A percentile compares a stretch with the other conserved stretches of the same genome.
These are phyloP conservation scores for Catharus ustulatus DNA, from an alignment of 2,797 vertebrate species.

Conservation along the genomic window DNA sequence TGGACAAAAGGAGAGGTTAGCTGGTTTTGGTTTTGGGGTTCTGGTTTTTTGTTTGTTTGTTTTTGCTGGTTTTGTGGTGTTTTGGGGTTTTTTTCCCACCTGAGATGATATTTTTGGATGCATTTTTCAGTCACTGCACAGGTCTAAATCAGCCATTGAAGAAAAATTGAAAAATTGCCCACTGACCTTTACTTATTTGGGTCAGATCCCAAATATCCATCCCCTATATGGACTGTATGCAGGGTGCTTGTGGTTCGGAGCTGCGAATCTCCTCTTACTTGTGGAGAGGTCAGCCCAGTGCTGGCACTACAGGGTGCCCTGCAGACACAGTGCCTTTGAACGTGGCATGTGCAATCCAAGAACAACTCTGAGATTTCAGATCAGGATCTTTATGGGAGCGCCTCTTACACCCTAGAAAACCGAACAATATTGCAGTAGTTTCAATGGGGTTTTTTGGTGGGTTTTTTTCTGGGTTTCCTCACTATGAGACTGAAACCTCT, in stretches of 20 bases:
- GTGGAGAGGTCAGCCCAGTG: not conserved
- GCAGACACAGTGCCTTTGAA: not conserved
- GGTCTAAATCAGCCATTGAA: not conserved
- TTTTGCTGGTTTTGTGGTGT: not conserved
- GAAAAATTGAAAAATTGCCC: not conserved
- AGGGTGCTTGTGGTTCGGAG: not conserved
- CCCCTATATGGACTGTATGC: not conserved
- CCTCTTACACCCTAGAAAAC: not conserved
- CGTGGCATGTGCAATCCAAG: not conserved
- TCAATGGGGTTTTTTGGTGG: not conserved
- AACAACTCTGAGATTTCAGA: not conserved
- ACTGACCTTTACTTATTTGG: not conserved
- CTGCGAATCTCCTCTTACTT: not conserved
- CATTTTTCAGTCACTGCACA: not conserved
- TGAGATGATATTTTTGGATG: not conserved
- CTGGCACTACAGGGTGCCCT: not conserved
- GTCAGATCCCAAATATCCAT: not conserved
- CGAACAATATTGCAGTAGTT: not conserved
- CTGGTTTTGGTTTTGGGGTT: not conserved
- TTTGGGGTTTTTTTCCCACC: accelerated
- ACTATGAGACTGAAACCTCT: not conserved
- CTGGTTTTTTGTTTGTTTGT: not conserved
- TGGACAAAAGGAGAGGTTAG: not conserved
- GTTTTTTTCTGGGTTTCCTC: not conserved
- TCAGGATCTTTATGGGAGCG: not conserved